phyloP scores from a whole-genome alignment of 2,888 invertebrate species.

The Noctua comes region DNA sequence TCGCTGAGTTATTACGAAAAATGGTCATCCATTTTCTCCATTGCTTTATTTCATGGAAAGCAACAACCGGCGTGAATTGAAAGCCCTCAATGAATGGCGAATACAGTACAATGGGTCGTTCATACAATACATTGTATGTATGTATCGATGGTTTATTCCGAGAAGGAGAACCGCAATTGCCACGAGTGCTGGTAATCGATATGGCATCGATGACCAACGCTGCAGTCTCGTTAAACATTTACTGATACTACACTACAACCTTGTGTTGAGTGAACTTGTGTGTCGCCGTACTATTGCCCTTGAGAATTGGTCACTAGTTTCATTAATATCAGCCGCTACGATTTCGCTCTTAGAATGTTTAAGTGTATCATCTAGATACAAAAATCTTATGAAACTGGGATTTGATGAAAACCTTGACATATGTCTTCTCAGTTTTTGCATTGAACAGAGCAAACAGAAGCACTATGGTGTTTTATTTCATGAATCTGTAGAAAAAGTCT shows the following conservation, averaged over 20 bases:
- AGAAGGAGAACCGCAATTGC: slow-evolving; percentile 61
- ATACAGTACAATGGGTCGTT: slow-evolving; percentile 53
- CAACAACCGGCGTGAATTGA: slow-evolving; percentile 44
- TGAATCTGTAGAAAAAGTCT: not conserved
- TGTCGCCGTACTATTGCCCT: slow-evolving; percentile 43
- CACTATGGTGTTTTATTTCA: not conserved
- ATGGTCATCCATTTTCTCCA: slow-evolving; percentile 40
- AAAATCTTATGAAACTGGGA: not conserved
- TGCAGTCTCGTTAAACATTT: slow-evolving; percentile 65
- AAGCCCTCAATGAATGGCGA: slow-evolving; percentile 58
- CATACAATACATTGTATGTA: slow-evolving; percentile 42
- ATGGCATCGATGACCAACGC: slow-evolving; percentile 64
- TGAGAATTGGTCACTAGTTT: slow-evolving; percentile 18
- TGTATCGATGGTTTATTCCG: slow-evolving; percentile 54
- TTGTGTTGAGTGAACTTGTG: slow-evolving; percentile 27
- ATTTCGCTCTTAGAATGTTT: not conserved
- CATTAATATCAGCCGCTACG: not conserved
- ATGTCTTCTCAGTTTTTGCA: not conserved
- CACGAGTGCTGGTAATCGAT: slow-evolving; percentile 66
- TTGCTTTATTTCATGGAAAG: slow-evolving; percentile 48
- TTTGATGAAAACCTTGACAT: not conserved
- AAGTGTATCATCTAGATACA: not conserved
- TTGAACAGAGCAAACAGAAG: not conserved
- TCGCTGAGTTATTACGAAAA: slow-evolving; percentile 41
- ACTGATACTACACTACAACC: slow-evolving; percentile 30